Conservation (phyloP, 1,140 invertebrate genomes). For the Drosophila tani region DNA sequence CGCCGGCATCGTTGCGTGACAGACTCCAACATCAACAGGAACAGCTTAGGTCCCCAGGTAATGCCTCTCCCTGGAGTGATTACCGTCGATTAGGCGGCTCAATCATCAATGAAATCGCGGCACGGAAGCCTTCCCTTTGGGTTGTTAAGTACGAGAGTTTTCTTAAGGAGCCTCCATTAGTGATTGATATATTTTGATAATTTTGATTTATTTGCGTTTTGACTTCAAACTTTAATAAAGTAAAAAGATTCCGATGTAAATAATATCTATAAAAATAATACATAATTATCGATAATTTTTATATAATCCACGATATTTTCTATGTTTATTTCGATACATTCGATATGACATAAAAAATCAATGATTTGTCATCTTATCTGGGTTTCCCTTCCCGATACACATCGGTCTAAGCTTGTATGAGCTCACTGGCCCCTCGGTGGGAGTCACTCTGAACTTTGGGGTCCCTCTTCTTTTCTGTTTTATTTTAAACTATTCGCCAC, state of each 20-base stretch:
- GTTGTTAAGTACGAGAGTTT: background rate
- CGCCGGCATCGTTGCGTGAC: slow-evolving; percentile 46
- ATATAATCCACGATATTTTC: no score
- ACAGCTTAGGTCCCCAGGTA: slow-evolving; percentile 22
- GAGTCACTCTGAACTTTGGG: slow-evolving; percentile 25
- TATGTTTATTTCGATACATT: no score
- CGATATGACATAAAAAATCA: no score
- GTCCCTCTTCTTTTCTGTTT: background rate
- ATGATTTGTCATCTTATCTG: background rate
- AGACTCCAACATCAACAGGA: slow-evolving; percentile 15
- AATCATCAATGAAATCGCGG: slow-evolving; percentile 63
- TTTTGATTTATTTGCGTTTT: no score
- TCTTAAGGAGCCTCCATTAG: background rate
- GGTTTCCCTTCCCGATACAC: background rate
- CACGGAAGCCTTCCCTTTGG: slow-evolving; percentile 18
- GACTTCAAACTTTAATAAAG: no score
- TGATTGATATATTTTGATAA: no score
- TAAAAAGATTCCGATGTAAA: no score
- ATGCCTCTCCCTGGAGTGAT: slow-evolving; percentile 60
- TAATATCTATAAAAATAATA: no score
- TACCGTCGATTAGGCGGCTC: slow-evolving; percentile 59
- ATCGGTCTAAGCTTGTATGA: slow-evolving; percentile 12
- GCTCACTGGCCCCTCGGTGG: slow-evolving; percentile 33
- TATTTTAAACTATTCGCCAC: slow-evolving; percentile 21
- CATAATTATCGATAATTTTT: no score